Evolutionary conservation across 2,888 invertebrate species (phyloP).

Genomic region (Agonum fuliginosum): DNA sequence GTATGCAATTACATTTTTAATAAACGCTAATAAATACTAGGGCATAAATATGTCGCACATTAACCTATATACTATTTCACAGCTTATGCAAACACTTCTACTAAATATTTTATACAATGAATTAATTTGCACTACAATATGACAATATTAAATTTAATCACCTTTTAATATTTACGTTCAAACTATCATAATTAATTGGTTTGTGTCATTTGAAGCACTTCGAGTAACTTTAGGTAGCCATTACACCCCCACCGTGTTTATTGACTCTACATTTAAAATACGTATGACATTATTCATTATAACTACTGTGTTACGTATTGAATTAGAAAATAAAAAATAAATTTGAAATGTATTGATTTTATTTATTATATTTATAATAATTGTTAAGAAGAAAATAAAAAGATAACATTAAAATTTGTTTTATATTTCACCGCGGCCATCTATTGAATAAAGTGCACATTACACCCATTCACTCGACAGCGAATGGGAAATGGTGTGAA

Average conservation of each 20-base stretch:
- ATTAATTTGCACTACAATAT: constrained; percentile 1
- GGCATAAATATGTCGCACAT: constrained; percentile 58
- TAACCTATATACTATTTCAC: constrained; percentile 57
- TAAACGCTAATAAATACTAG: constrained; percentile 49
- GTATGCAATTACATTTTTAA: constrained; percentile 39
- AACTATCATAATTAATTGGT: constrained; percentile 59
- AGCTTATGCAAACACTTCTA: constrained; percentile 43
- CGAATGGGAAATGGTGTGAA: constrained; percentile 39
- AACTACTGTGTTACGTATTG: background rate
- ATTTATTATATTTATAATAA: constrained; percentile 5
- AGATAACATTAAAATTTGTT: constrained; percentile 34
- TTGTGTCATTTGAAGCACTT: constrained; percentile 68
- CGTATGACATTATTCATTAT: constrained; percentile 37
- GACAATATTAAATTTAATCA: constrained; percentile 62
- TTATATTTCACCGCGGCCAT: constrained; percentile 22
- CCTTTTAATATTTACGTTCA: constrained; percentile 64
- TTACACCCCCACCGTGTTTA: constrained; percentile 71
- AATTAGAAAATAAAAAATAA: constrained; percentile 19
- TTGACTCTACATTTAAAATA: constrained; percentile 55
- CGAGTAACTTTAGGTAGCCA: constrained; percentile 71
- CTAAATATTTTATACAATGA: constrained; percentile 29
- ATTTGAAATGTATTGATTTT: constrained; percentile 10
- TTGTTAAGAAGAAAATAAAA: constrained; percentile 31
- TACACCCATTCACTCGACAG: constrained; percentile 6
- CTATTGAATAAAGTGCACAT: background rate